Percentiles rank a stretch among this genome's conserved stretches.
Evolutionary conservation across 2,888 invertebrate genomes (phyloP).

Genomic region (Pseudococcus viburni): DNA sequence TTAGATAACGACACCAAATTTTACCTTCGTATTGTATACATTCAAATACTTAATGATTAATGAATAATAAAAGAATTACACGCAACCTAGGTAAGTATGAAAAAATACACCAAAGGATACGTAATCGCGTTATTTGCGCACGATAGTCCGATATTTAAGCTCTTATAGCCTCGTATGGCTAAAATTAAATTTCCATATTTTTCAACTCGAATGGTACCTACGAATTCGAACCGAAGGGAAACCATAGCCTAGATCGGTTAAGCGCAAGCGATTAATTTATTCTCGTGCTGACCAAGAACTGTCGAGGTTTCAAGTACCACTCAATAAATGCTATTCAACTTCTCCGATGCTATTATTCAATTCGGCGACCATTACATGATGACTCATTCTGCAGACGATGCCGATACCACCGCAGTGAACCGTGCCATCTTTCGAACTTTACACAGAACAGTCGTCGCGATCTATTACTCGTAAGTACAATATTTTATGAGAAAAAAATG

Average conservation of each 20-base stretch:
- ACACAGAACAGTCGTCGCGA: background rate
- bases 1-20: slow-evolving; percentile 52
- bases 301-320: slow-evolving; percentile 14
- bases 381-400: slow-evolving; percentile 41
- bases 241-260: background rate
- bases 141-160: background rate
- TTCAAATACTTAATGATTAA: slow-evolving; percentile 52
- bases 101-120: background rate
- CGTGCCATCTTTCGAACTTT: background rate
- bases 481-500: background rate
- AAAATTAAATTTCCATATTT: background rate
- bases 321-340: slow-evolving; percentile 24
- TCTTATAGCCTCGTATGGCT: background rate
- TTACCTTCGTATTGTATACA: slow-evolving; percentile 16
- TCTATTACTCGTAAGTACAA: background rate
- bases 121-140: slow-evolving; percentile 3
- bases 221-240: background rate
- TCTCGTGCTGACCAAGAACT: background rate
- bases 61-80: slow-evolving; percentile 51
- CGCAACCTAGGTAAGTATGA: background rate
- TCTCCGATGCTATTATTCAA: slow-evolving; percentile 47
- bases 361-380: slow-evolving; percentile 25
- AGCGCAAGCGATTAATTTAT: background rate
- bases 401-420: slow-evolving; percentile 9
- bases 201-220: background rate